Base-by-base conservation (phyloP, 2,797 vertebrate species). In the Danio kyathit region DNA sequence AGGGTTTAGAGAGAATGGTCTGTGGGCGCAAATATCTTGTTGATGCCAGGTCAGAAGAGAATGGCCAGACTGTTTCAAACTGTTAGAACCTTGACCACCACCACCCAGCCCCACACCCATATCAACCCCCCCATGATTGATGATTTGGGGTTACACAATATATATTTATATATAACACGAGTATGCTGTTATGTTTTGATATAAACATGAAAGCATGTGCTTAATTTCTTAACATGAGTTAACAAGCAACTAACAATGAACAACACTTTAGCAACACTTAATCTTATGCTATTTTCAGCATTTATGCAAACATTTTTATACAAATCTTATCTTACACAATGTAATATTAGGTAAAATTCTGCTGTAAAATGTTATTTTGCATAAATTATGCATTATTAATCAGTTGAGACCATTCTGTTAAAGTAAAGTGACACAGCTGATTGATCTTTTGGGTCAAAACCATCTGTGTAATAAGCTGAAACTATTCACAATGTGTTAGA, bases 181-280 rank as follows among this genome's bases (percentile, higher is more conserved):
- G 19, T 71, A 63, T 17, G 17, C 16, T 81, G 66, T 66, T 74
- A 52, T 40, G 29, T 65, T 60, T 56, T 17, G 21, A 73, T 59
- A 66, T 63, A 44, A 56, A 49, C 16, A 79, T 57, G 2, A 9
- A 43, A 74, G 41, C 41, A 41, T 51, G 57, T 17, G 7, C n/a
- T n/a, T 43, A 0, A 11, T 64, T 43, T 17, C 40, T 64, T 64
- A 65, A 44, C 5, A 44, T 12, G 41, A 41, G 38, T 63, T 65
- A 65, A 5, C 17, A 48, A 21, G 21, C 43, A 21, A 21, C 11
- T 48, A 48, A 48, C 9, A 65, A 44, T 44, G 44, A 67, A 49
- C 4, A 49, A 13, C 48, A 12, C 6, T 14, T 48, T 54, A 51
- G 21, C 66, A 51, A 29, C 49, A 40, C 38, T 6, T 38, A 0